Percentiles rank a stretch among this genome's conserved stretches.
These are phyloP conservation scores for Cylas formicarius DNA, from an alignment of 1,140 invertebrate species.

Conservation along the genomic window DNA sequence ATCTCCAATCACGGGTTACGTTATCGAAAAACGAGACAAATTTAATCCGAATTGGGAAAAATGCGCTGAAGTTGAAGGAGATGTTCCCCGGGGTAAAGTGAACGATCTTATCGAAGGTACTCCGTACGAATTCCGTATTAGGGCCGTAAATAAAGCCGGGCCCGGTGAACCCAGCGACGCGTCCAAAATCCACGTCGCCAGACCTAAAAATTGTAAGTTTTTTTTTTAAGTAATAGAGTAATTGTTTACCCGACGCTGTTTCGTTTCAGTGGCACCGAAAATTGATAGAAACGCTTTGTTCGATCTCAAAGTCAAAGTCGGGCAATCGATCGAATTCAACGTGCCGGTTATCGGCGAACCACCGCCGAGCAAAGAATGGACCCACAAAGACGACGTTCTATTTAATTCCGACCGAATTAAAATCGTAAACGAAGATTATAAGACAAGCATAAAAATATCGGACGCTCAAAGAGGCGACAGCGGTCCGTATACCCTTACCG, in stretches of 20 bases:
- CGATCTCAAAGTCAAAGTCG: slow-evolving; percentile 87
- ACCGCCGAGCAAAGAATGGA: slow-evolving; percentile 89
- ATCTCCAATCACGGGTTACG: slow-evolving; percentile 82
- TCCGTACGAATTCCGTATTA: slow-evolving; percentile 88
- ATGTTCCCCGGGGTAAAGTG: slow-evolving; percentile 75
- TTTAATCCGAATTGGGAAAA: slow-evolving; percentile 82
- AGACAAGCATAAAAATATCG: slow-evolving; percentile 77
- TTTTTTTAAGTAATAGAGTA: not conserved
- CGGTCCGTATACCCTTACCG: slow-evolving; percentile 81
- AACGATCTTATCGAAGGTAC: slow-evolving; percentile 85
- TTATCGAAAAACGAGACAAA: slow-evolving; percentile 95
- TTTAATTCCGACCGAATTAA: slow-evolving; percentile 77
- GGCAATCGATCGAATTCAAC: slow-evolving; percentile 87
- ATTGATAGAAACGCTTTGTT: slow-evolving; percentile 90
- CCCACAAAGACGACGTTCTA: slow-evolving; percentile 70
- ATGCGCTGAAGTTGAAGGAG: slow-evolving; percentile 75
- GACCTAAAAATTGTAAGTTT: slow-evolving; percentile 77
- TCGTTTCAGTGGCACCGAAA: slow-evolving; percentile 67
- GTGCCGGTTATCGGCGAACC: slow-evolving; percentile 93
- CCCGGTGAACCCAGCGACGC: slow-evolving; percentile 83
- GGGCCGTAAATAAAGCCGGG: slow-evolving; percentile 91
- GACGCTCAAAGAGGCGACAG: slow-evolving; percentile 86
- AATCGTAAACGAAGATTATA: slow-evolving; percentile 77
- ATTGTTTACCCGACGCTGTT: not conserved
- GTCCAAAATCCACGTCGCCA: slow-evolving; percentile 79